These are phyloP conservation scores for Slavum lentiscoides DNA, from an alignment of 2,888 invertebrate genomes.

Conservation along the genomic window DNA sequence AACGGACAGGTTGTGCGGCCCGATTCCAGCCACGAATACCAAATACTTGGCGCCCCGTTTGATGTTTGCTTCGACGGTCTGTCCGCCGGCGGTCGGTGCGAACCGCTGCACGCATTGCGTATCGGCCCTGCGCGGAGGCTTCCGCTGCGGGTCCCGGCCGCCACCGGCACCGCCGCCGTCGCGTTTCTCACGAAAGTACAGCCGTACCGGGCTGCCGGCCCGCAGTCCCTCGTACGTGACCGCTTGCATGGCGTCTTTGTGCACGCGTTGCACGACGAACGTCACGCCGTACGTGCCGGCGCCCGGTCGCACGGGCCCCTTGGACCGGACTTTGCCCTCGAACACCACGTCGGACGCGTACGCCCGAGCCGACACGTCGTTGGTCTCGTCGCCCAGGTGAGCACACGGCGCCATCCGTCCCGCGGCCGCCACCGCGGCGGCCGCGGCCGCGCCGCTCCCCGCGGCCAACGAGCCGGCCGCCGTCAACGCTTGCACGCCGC, in stretches of 20 bases:
- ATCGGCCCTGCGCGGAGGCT: conserved; percentile 46
- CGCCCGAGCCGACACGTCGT: conserved; percentile 68
- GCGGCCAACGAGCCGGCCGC: conserved; percentile 22
- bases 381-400: conserved; percentile 57
- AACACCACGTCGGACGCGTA: conserved; percentile 70
- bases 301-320: conserved; percentile 65
- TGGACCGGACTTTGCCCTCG: conserved; percentile 69
- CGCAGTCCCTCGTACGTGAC: conserved; percentile 53
- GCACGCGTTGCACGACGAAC: conserved; percentile 68
- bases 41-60: conserved; percentile 66
- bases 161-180: conserved; percentile 55
- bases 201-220: conserved; percentile 52
- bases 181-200: conserved; percentile 57
- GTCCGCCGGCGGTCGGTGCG: conserved; percentile 57
- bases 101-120: conserved; percentile 57
- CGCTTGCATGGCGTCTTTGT: conserved; percentile 62
- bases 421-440: conserved; percentile 47
- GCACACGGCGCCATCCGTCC: conserved; percentile 56
- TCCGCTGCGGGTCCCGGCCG: conserved; percentile 55
- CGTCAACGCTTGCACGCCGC: conserved; percentile 26
- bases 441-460: conserved; percentile 15
- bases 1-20: conserved; percentile 66
- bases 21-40: conserved; percentile 66
- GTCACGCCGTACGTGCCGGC: conserved; percentile 68
- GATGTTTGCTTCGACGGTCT: conserved; percentile 65